Evolutionary conservation across 2,888 invertebrate genomes (phyloP), one percentile per base, ranked within the genome.

Genomic region (Luperina nickerlii): DNA sequence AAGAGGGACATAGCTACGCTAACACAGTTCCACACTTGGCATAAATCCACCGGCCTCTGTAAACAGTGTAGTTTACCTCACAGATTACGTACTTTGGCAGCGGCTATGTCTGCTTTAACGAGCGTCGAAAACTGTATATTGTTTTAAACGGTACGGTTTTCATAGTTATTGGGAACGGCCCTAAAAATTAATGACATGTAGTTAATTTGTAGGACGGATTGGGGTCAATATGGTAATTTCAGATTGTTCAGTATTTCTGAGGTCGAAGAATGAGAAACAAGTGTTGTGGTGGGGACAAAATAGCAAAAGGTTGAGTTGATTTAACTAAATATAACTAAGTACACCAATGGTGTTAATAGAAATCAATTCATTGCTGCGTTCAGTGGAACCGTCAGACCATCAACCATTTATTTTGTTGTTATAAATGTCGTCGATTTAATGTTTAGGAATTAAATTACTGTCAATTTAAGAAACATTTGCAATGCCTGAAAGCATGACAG

Each of bases 21-120:
- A 82, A 74, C 83, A 90, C 80, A 86, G 81, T 85, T 57, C 85
- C 87, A 78, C 83, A 85, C 48, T 90, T 90, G 90, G 90, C 90
- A 88, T 60, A 67, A 70, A 82, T 90, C 90, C 90, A 90, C 73
- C 24, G 42, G 13, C 5, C 62, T 70, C 69, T 78, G 83, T 88
- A 88, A 89, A 89, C 89, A 90, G 45, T 78, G 79, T 74, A 81
- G 75, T 87, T 90, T 80, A 86, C 85, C 73, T 82, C 81, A 78
- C 68, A 42, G 27, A 54, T 85, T 85, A 85, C 83, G 82, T 83
- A 78, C 66, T 86, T 84, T 27, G 87, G 84, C 85, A 85, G 18
- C 42, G 0, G 54, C 60, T 63, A n/a, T 77, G 38, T 76, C 38
- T 42, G 42, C 38, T 78, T 79, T 80, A 82, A 81, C 70, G 79